Evolutionary conservation across 2,113 vertebrate species (phyloP).

Genomic region (Eolophus roseicapilla): DNA sequence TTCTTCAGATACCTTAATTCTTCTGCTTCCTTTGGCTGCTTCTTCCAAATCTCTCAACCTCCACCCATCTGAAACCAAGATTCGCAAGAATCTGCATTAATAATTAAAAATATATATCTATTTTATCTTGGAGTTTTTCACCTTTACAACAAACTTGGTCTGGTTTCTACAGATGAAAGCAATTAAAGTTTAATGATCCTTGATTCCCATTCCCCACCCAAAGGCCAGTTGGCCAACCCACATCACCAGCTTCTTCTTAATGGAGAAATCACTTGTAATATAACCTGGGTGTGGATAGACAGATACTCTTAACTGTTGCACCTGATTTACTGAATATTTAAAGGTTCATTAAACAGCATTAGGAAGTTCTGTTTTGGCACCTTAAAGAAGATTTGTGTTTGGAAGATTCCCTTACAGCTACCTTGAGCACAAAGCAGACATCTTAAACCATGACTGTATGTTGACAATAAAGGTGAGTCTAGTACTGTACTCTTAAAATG

Average conservation of each 20-base stretch:
- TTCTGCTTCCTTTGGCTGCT: neutral
- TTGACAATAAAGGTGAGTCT: neutral
- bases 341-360: neutral
- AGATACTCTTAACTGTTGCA: neutral
- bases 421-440: neutral
- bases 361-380: neutral
- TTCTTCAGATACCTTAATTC: neutral
- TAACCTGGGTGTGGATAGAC: neutral
- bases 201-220: neutral
- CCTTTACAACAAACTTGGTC: neutral
- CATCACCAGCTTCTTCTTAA: neutral
- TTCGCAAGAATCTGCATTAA: neutral
- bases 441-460: neutral
- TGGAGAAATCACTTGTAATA: neutral
- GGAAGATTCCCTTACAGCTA: neutral
- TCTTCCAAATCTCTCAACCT: neutral
- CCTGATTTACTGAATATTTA: neutral
- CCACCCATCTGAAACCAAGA: neutral
- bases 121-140: neutral
- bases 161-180: neutral
- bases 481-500: neutral
- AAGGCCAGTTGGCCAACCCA: neutral
- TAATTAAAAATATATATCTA: neutral
- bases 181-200: neutral
- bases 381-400: neutral